phyloP scores from a whole-genome alignment of 2,888 invertebrate genomes.

The Mesoligia furuncula region DNA sequence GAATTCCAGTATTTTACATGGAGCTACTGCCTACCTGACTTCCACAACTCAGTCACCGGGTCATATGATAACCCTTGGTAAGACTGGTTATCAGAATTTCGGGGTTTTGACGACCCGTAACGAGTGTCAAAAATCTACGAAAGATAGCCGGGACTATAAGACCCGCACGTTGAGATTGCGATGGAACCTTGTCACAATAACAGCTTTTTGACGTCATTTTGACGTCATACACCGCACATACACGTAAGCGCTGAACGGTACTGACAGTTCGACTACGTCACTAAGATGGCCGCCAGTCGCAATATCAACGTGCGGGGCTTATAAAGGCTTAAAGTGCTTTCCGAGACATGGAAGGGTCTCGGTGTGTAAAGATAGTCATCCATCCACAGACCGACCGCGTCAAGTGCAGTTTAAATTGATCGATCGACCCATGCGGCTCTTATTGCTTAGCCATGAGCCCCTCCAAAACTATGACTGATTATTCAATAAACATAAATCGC shows the following conservation, averaged over 20 bases:
- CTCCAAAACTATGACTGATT: not conserved
- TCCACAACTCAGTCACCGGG: not conserved
- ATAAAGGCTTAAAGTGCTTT: not conserved
- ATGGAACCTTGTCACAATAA: too few species aligned
- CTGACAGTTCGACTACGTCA: too few species aligned
- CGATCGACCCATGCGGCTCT: not conserved
- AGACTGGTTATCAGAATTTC: not conserved
- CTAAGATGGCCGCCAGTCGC: too few species aligned
- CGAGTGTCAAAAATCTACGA: not conserved
- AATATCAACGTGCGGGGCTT: too few species aligned
- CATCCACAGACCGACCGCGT: not conserved
- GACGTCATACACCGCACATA: too few species aligned
- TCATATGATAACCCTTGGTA: not conserved
- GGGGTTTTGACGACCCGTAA: not conserved
- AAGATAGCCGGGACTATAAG: not conserved
- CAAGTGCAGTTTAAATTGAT: not conserved
- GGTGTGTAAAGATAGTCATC: not conserved
- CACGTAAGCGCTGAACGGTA: too few species aligned
- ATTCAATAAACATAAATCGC: slow-evolving; percentile 33
- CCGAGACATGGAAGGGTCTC: not conserved
- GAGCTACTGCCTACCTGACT: not conserved
- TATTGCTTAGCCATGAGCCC: not conserved
- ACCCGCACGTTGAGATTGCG: too few species aligned
- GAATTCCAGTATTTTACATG: not conserved
- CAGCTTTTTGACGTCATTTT: too few species aligned